phyloP scores from a whole-genome alignment of 1,140 invertebrate genomes.

The Trichonephila clavata region DNA sequence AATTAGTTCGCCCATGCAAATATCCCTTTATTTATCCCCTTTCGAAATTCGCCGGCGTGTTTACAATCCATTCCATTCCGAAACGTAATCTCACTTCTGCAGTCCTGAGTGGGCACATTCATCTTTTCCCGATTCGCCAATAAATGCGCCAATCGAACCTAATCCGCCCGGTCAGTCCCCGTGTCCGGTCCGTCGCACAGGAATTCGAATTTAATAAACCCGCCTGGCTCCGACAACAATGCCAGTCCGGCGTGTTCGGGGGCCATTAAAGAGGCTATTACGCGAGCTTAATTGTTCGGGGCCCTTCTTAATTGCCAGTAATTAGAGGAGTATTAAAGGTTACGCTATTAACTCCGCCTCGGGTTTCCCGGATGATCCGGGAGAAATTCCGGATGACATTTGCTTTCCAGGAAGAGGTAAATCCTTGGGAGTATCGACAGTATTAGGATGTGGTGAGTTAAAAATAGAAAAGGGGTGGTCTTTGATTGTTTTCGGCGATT shows the following conservation, averaged over 20 bases:
- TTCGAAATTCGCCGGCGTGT: neutral
- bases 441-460: neutral
- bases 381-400: neutral
- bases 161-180: neutral
- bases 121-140: neutral
- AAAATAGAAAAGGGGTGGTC: no score
- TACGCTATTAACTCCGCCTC: neutral
- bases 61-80: neutral
- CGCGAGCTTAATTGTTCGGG: constrained; percentile 18
- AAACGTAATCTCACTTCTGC: neutral
- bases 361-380: neutral
- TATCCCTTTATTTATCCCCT: neutral
- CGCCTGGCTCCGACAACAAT: neutral
- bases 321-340: constrained; percentile 36
- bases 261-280: constrained; percentile 20
- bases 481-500: no score
- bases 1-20: neutral
- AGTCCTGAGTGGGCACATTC: neutral
- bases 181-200: neutral
- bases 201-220: constrained; percentile 8
- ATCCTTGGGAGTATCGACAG: neutral
- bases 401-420: neutral
- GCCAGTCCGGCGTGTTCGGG: neutral
- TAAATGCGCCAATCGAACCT: neutral
- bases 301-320: constrained; percentile 17